Evolutionary conservation across 2,888 invertebrate genomes (phyloP), one percentile per base, ranked within the genome.

Genomic region (Shargacucullia verbasci): DNA sequence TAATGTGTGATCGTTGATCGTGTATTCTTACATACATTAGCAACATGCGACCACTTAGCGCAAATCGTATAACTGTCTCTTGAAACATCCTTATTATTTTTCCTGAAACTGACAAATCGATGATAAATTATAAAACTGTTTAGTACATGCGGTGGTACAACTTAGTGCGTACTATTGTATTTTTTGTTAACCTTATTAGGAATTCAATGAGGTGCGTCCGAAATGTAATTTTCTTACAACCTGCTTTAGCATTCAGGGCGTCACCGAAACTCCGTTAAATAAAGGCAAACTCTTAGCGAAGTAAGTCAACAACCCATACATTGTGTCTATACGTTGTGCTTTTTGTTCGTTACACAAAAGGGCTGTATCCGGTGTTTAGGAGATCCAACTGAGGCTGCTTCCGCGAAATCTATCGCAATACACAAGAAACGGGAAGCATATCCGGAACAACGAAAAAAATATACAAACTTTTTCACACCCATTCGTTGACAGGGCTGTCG

Each of bases 361-460:
- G 90, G 88, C 88, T 88, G 86, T 88, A 85, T 93, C 92, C 92
- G 89, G 88, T 82, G 82, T 83, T 84, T 79, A 73, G 84, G 80
- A 87, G 85, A 88, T 87, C 82, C 80, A 76, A 73, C 80, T 78
- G 82, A 84, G 84, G 75, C 76, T 78, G 84, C 87, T 92, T 92
- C 91, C 89, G 90, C 88, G 92, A 91, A 92, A 91, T 87, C 86
- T 87, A 88, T 90, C 86, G 88, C 87, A 87, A 88, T 81, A 87
- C 84, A 91, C 84, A 91, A 92, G 86, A 88, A 90, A 90, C 90
- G 87, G 92, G 92, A 92, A 92, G 91, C 89, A 85, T 92, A 87
- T 88, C 91, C 93, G 92, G 92, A 93, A 94, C 87, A 88, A 87
- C 85, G 85, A 88, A 91, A 89, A 80, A 88, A 87, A 55, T 27